A percentile compares a stretch with the other conserved stretches of the same genome.
These are phyloP conservation scores for Chionis minor DNA, from an alignment of 2,113 vertebrate species.

Conservation along the genomic window DNA sequence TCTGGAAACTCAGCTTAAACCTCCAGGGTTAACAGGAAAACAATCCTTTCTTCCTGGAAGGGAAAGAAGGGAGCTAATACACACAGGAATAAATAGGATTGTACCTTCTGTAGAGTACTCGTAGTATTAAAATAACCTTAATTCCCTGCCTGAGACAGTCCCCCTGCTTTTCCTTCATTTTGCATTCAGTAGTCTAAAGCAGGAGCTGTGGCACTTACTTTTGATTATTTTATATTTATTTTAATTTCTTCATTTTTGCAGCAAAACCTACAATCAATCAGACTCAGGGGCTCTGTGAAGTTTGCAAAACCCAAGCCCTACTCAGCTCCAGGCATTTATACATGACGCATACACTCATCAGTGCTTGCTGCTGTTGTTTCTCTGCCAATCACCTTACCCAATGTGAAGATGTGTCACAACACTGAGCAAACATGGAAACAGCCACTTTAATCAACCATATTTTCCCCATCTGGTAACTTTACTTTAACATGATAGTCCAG, in stretches of 20 bases:
- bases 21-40: neutral
- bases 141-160: neutral
- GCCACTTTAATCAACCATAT: slow-evolving; percentile 46
- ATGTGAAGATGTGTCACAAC: slow-evolving; percentile 61
- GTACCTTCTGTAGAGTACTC: neutral
- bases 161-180: slow-evolving; percentile 15
- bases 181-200: neutral
- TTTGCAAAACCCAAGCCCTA: neutral
- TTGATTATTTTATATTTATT: neutral
- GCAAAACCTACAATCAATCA: slow-evolving; percentile 30
- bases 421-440: slow-evolving; percentile 45
- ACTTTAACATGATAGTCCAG: slow-evolving; percentile 20
- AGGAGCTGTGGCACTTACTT: neutral
- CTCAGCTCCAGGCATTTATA: slow-evolving; percentile 25
- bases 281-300: slow-evolving; percentile 10
- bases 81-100: neutral
- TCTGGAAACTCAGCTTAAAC: neutral
- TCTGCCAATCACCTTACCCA: slow-evolving; percentile 55
- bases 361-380: slow-evolving; percentile 40
- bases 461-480: slow-evolving; percentile 62
- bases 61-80: neutral
- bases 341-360: slow-evolving; percentile 30
- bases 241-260: neutral
- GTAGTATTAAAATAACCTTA: neutral
- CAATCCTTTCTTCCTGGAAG: neutral